Conservation (phyloP, 2,888 invertebrate genomes). For the Clitarchus hookeri region DNA sequence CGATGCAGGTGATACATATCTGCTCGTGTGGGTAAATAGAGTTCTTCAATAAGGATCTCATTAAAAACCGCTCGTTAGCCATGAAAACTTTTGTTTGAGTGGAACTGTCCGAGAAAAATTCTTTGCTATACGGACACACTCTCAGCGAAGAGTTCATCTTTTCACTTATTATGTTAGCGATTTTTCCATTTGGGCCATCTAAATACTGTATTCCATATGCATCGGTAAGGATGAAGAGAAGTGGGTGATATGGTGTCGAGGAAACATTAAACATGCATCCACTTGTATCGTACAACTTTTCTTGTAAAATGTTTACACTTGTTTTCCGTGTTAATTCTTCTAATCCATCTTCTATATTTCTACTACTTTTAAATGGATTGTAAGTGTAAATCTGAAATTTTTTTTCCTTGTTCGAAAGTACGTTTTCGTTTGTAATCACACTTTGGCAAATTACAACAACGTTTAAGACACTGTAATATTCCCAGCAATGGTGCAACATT, state of each 20-base stretch:
- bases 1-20: background rate
- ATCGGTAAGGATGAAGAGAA: background rate
- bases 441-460: background rate
- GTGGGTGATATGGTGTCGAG: background rate
- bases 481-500: constrained; percentile 1
- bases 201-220: background rate
- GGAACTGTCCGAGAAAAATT: background rate
- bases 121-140: background rate
- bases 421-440: background rate
- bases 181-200: background rate
- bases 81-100: background rate
- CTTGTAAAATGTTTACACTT: background rate
- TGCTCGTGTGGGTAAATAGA: background rate
- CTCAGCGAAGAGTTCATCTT: background rate
- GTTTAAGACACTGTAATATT: background rate
- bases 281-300: background rate
- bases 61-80: background rate
- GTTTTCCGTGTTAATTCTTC: background rate
- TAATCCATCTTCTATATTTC: background rate
- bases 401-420: background rate
- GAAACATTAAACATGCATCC: background rate
- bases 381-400: background rate
- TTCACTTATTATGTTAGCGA: background rate
- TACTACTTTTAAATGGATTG: background rate
- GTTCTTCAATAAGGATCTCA: background rate